Evolutionary conservation across 2,888 invertebrate genomes (phyloP), one percentile per base, ranked within the genome.

Genomic region (Ormyrus rosae): DNA sequence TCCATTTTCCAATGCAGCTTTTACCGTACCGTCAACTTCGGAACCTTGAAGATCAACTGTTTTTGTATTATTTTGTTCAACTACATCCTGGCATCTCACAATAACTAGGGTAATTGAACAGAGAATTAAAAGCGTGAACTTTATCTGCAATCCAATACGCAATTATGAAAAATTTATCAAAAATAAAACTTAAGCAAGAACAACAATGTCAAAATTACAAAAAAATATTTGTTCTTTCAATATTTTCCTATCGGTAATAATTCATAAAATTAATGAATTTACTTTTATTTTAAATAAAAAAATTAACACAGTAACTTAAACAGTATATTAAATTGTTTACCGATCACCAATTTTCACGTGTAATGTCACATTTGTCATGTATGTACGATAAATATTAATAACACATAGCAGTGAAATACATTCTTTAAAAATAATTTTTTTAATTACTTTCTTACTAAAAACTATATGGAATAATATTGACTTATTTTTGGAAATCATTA

Each of bases 11-110:
- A 85, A 82, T 0, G 85, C 80, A 0, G 84, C 67, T 45, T 85
- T 84, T 7, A 87, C 86, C 0, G 86, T 86, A 67, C 83, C 83
- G 64, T 87, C 84, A 4, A 87, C 81, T 13, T 84, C 84, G 1
- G 86, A 85, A 82, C 87, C 87, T 58, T 85, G 81, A 9, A 87
- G 84, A 8, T 34, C 69, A 6, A 78, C 61, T 9, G 63, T 78
- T 46, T 72, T 71, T 3, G 75, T 81, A 7, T 69, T 7, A 45
- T 73, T 80, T 2, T 60, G 65, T 46, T 74, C 46, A 5, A 61
- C 9, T 0, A 53, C 53, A 5, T 69, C 60, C 46, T 81, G 73
- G 45, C 81, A 60, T n/a, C 34, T 51, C 6, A 46, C 60, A 1
- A 55, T 0, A n/a, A 13, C 13, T 1, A 55, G 9, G 13, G 11